Conservation (phyloP, 2,888 invertebrate genomes). For the Stegana nigrithorax region DNA sequence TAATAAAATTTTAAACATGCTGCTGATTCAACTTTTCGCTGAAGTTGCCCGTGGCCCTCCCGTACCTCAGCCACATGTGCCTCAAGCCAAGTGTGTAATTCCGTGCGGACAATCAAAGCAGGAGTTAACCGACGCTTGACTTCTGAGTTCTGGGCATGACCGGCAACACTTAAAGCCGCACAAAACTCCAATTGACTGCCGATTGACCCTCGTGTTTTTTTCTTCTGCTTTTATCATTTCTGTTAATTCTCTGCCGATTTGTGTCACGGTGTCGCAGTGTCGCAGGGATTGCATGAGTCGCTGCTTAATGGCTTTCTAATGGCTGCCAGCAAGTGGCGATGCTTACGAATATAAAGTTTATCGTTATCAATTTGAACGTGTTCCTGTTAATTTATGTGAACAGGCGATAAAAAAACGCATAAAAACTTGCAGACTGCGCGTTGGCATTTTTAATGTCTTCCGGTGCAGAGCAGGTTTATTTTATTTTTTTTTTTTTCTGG, state of each 20-base stretch:
- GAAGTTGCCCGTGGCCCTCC: too few relatives aligned
- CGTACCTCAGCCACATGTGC: too few relatives aligned
- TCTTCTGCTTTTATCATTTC: too few relatives aligned
- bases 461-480: slow-evolving; percentile 21
- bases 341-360: slow-evolving; percentile 23
- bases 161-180: neutral
- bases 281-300: neutral
- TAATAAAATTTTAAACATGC: slow-evolving; percentile 5
- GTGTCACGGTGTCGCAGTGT: neutral
- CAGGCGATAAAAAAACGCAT: slow-evolving; percentile 22
- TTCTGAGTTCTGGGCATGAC: neutral
- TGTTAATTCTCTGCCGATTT: slow-evolving; percentile 21
- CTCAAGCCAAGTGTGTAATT: neutral
- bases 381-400: slow-evolving; percentile 40
- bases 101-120: neutral
- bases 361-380: slow-evolving; percentile 33
- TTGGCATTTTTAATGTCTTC: slow-evolving; percentile 30
- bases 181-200: slow-evolving; percentile 4
- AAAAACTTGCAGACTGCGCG: slow-evolving; percentile 15
- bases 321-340: slow-evolving; percentile 13
- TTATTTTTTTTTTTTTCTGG: slow-evolving; percentile 17
- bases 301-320: slow-evolving; percentile 33
- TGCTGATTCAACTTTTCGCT: too few relatives aligned
- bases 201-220: slow-evolving; percentile 32
- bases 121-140: neutral